phyloP scores from a whole-genome alignment of 2,888 invertebrate genomes.

The Tetragnatha montana region DNA sequence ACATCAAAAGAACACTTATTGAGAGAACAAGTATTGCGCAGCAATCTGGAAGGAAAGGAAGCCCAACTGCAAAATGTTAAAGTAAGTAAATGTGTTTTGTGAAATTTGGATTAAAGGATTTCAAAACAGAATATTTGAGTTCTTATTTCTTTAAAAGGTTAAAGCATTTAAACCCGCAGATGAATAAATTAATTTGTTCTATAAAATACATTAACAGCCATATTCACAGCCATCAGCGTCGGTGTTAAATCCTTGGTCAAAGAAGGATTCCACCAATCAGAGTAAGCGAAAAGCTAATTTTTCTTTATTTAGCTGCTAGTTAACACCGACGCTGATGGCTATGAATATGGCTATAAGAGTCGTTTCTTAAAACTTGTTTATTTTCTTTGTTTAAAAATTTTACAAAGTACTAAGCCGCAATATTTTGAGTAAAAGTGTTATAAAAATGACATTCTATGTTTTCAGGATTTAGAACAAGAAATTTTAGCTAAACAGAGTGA shows the following conservation, averaged over 20 bases:
- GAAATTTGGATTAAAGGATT: too few relatives aligned
- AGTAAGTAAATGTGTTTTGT: constrained; percentile 71
- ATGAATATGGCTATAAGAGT: too few relatives aligned
- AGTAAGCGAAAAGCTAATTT: too few relatives aligned
- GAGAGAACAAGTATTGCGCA: constrained; percentile 91
- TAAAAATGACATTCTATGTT: constrained; percentile 9
- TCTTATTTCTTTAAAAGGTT: neutral
- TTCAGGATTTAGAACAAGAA: constrained; percentile 81
- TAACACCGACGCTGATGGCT: too few relatives aligned
- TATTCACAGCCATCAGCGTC: too few relatives aligned
- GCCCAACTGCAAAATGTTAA: constrained; percentile 86
- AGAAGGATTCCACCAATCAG: too few relatives aligned
- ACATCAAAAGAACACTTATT: constrained; percentile 89
- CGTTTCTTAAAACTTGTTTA: too few relatives aligned
- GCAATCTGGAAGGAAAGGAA: constrained; percentile 87
- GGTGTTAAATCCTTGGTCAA: too few relatives aligned
- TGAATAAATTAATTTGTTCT: neutral
- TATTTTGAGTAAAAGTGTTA: neutral
- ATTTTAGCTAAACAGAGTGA: constrained; percentile 83
- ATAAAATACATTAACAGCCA: too few relatives aligned
- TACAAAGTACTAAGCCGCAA: neutral
- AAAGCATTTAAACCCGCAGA: neutral
- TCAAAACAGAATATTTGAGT: too few relatives aligned
- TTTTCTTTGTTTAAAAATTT: neutral
- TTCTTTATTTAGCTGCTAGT: too few relatives aligned